Conservation (phyloP, 92 coral and sea anemone genomes). For the Phenganax marumi region DNA sequence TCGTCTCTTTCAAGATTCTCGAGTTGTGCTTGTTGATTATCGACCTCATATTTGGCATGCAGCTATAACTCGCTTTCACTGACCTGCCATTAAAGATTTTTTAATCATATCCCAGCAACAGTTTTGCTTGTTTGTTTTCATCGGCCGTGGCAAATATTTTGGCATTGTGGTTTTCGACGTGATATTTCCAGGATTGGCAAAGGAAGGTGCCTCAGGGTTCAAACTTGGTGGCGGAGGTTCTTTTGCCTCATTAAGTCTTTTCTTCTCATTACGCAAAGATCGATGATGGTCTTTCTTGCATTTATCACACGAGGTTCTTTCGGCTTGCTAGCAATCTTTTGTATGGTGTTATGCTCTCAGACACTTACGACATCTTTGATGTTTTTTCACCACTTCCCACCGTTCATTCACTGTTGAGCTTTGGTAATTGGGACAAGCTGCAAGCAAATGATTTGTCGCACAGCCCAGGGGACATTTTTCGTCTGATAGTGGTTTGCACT, state of each 20-base stretch:
- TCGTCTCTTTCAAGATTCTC: too few species aligned
- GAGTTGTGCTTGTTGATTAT: too few species aligned
- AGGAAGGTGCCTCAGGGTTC: neutral
- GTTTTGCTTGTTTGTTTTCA: too few species aligned
- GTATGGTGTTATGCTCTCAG: constrained; percentile 57
- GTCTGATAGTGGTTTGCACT: constrained; percentile 3
- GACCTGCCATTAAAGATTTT: too few species aligned
- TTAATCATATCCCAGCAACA: too few species aligned
- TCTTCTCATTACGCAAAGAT: constrained; percentile 51
- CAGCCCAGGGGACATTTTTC: constrained; percentile 63
- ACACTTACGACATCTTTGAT: constrained; percentile 63
- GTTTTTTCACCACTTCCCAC: constrained; percentile 56
- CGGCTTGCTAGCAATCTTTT: constrained; percentile 43
- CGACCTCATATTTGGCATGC: too few species aligned
- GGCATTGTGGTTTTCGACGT: neutral
- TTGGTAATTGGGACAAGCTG: constrained; percentile 61
- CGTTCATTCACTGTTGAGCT: constrained; percentile 56
- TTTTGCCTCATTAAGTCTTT: too few species aligned
- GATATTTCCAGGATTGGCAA: neutral
- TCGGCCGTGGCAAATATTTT: neutral
- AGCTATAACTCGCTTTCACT: too few species aligned
- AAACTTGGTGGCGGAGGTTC: neutral
- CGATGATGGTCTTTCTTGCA: constrained; percentile 55
- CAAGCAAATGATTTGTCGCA: constrained; percentile 50
- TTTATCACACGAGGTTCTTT: constrained; percentile 48